These are phyloP conservation scores for Melanotaenia duboulayi DNA, from an alignment of 2,113 vertebrate genomes.

Conservation along the genomic window DNA sequence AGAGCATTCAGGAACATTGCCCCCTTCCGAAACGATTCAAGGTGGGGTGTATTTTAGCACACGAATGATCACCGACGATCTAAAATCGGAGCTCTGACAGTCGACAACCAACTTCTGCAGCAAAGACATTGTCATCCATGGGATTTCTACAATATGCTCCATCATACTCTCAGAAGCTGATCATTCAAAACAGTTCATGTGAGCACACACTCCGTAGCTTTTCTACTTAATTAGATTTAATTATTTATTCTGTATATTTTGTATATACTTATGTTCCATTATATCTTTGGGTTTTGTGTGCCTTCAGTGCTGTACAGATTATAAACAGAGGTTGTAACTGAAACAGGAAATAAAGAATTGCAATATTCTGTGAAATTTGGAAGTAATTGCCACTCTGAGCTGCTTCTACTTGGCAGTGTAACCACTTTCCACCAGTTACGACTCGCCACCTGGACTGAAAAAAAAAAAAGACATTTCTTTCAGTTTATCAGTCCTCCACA, in stretches of 20 bases:
- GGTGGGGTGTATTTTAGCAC: conserved; percentile 36
- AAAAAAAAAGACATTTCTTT: neutral
- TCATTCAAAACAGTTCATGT: conserved; percentile 66
- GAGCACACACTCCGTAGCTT: conserved; percentile 85
- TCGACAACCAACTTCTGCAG: conserved; percentile 32
- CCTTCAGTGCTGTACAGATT: conserved; percentile 89
- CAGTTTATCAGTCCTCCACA: conserved; percentile 21
- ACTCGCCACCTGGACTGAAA: neutral
- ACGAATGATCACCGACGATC: conserved; percentile 11
- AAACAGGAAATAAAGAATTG: conserved; percentile 79
- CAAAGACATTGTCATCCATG: conserved; percentile 25
- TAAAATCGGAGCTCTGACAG: conserved; percentile 12
- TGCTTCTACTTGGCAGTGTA: conserved; percentile 10
- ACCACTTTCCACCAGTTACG: conserved; percentile 27
- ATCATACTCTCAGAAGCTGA: conserved; percentile 26
- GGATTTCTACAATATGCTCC: conserved; percentile 26
- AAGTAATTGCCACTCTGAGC: neutral
- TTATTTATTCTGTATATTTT: conserved; percentile 98
- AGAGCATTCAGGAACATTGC: conserved; percentile 20
- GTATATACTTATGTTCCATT: conserved; percentile 86
- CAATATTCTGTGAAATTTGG: conserved; percentile 43
- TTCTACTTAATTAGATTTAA: conserved; percentile 87
- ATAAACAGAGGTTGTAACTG: conserved; percentile 80
- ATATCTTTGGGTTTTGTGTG: conserved; percentile 85
- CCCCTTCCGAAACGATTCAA: conserved; percentile 1